Conservation (phyloP, 1,140 invertebrate genomes). For the Leptinotarsa texana region DNA sequence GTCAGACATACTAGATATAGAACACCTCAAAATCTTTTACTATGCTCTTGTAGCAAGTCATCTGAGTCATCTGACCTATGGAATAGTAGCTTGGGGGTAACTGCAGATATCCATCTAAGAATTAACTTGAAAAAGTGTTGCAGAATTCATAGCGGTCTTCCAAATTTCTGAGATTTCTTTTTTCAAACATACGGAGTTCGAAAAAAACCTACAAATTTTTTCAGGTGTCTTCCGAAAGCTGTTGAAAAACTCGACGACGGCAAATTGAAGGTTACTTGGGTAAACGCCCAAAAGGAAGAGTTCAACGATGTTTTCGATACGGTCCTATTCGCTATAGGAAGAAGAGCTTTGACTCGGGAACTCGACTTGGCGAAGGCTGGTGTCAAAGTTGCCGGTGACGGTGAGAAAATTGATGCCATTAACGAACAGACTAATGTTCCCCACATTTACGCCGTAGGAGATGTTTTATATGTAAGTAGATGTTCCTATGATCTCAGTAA, state of each 20-base stretch:
- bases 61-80: no score
- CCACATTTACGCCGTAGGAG: conserved; percentile 92
- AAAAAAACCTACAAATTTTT: conserved; percentile 11
- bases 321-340: conserved; percentile 81
- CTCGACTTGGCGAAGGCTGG: conserved; percentile 72
- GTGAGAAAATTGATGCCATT: conserved; percentile 68
- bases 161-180: no score
- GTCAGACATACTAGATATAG: no score
- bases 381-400: conserved; percentile 60
- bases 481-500: background rate
- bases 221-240: conserved; percentile 71
- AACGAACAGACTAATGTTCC: conserved; percentile 85
- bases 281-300: conserved; percentile 56
- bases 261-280: conserved; percentile 72
- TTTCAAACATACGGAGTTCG: background rate
- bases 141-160: no score
- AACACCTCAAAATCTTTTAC: no score
- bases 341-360: conserved; percentile 71
- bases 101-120: no score
- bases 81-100: no score
- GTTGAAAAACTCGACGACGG: conserved; percentile 74
- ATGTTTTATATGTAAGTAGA: conserved; percentile 78
- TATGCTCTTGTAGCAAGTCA: no score
- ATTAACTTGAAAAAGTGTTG: no score
- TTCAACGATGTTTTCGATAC: conserved; percentile 76